Evolutionary conservation across 2,797 vertebrate genomes (phyloP), one percentile per base, ranked within the genome.

Genomic region (Tadarida brasiliensis): DNA sequence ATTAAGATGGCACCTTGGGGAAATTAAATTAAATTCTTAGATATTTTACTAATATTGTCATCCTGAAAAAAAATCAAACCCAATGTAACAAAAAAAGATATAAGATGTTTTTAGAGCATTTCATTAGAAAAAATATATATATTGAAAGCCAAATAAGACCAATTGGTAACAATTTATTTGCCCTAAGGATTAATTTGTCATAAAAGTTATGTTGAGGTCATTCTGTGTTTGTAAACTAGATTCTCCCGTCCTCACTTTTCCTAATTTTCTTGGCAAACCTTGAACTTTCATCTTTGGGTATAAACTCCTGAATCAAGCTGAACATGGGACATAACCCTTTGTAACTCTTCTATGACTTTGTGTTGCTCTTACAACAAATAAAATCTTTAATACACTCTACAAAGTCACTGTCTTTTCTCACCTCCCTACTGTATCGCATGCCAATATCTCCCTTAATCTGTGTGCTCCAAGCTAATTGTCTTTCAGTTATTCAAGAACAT

Each of bases 1-100:
- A 49, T 73, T 81, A 63, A 30, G 17, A 57, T 30, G 56, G 3
- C 0, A 28, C 4, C 1, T 57, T 54, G 5, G 30, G 28, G 15
- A 91, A 87, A 87, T 47, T 84, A 78, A 78, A 81, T 68, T 71
- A 78, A 87, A 70, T 11, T 78, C 7, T 74, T n/a, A 65, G 24
- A 57, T 49, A 65, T 63, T 71, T 95, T 83, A 51, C 2, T 77
- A 78, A 83, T n/a, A 74, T 51, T 84, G 30, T 54, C 12, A 84
- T 57, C 1, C 8, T 77, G 19, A 24, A 77, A 76, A 76, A 49
- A 33, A 81, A 67, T 82, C 4, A 82, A 77, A 68, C 1, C 2
- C 6, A n/a, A 70, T 7, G 10, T 44, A 71, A 57, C 54, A 17
- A 24, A 56, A 76, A 87, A 67, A 6, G 33, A 30, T 68, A 3